These are phyloP conservation scores for Drosophila nigritarsus DNA, from an alignment of 2,888 invertebrate genomes.

Conservation along the genomic window DNA sequence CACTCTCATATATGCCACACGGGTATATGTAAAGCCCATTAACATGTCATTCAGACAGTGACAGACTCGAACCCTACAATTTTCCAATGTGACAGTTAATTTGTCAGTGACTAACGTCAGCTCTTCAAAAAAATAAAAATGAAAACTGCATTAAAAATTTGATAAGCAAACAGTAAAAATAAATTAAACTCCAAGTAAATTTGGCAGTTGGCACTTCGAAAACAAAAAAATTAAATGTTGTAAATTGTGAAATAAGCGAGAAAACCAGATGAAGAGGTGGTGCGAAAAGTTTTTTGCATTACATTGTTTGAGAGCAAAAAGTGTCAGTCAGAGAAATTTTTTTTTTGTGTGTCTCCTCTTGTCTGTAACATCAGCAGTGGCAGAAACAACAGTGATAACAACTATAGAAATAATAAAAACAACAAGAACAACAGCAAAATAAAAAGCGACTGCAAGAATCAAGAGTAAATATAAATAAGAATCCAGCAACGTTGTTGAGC, in stretches of 20 bases:
- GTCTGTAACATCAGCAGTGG: conserved; percentile 38
- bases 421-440: conserved; percentile 15
- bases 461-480: conserved; percentile 79
- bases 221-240: conserved; percentile 15
- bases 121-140: conserved; percentile 28
- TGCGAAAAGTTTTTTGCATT: conserved; percentile 50
- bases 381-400: conserved; percentile 35
- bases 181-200: conserved; percentile 59
- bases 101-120: conserved; percentile 61
- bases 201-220: conserved; percentile 48
- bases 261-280: not conserved
- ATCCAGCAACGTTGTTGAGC: conserved; percentile 57
- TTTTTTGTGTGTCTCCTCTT: conserved; percentile 48
- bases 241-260: conserved; percentile 21
- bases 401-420: conserved; percentile 33
- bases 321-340: conserved; percentile 35
- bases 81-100: conserved; percentile 69
- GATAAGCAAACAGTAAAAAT: conserved; percentile 11
- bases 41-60: conserved; percentile 71
- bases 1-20: conserved; percentile 10
- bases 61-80: conserved; percentile 45
- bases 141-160: conserved; percentile 53
- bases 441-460: conserved; percentile 66
- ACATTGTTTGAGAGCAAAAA: conserved; percentile 58
- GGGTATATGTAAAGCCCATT: conserved; percentile 57